phyloP scores from a whole-genome alignment of 2,113 vertebrate genomes.

The Psettodes erumei region DNA sequence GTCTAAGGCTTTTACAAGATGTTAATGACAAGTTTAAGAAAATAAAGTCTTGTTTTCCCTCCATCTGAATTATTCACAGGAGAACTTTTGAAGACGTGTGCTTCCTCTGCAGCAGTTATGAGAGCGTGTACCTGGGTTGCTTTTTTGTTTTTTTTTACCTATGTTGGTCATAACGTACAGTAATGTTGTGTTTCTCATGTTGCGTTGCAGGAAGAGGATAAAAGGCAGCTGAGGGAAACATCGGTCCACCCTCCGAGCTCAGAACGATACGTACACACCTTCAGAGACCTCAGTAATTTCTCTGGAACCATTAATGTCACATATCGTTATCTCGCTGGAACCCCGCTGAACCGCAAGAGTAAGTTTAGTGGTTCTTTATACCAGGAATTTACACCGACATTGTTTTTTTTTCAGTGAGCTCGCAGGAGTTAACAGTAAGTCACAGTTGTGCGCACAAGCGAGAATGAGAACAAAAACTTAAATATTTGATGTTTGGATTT shows the following conservation, averaged over 20 bases:
- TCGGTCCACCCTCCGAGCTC: conserved; percentile 90
- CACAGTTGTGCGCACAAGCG: background rate
- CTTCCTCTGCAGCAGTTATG: background rate
- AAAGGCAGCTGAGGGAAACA: conserved; percentile 90
- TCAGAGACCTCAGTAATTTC: conserved; percentile 95
- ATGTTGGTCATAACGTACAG: background rate
- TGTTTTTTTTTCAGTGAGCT: background rate
- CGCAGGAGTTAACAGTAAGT: conserved; percentile 7
- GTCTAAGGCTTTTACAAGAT: conserved; percentile 17
- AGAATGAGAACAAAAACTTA: conserved; percentile 1
- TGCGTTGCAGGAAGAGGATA: conserved; percentile 90
- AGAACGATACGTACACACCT: conserved; percentile 90
- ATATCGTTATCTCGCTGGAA: conserved; percentile 94
- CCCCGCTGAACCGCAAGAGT: conserved; percentile 94
- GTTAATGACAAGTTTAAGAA: background rate
- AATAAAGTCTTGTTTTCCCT: background rate
- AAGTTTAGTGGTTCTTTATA: conserved; percentile 68
- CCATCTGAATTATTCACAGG: conserved; percentile 27
- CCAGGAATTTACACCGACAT: conserved; percentile 3
- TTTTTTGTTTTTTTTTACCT: background rate
- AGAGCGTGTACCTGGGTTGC: background rate
- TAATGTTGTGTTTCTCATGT: conserved; percentile 35
- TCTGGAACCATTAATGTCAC: conserved; percentile 96
- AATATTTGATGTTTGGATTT: conserved; percentile 24
- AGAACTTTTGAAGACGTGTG: conserved; percentile 6